A percentile compares a stretch with the other conserved stretches of the same genome.
phyloP scores from a whole-genome alignment of 2,113 vertebrate genomes.

The Aegypius monachus region DNA sequence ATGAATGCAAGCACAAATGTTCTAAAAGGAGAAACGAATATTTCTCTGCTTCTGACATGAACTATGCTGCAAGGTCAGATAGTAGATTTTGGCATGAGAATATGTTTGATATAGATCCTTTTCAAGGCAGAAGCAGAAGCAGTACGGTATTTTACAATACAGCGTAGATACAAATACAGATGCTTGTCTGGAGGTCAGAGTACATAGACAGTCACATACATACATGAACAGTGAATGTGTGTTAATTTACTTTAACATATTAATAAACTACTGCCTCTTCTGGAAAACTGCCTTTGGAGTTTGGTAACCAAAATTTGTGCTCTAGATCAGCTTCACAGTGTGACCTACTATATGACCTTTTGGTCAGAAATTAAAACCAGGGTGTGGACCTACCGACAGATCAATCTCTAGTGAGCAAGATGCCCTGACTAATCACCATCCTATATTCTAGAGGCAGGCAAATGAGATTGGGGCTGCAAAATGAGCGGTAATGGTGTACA shows the following conservation, averaged over 20 bases:
- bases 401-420: neutral
- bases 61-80: slow-evolving; percentile 31
- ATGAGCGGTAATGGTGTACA: neutral
- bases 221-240: neutral
- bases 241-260: neutral
- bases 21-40: slow-evolving; percentile 35
- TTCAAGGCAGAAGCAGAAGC: neutral
- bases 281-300: neutral
- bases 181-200: neutral
- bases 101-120: neutral
- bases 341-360: neutral
- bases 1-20: slow-evolving; percentile 9
- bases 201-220: neutral
- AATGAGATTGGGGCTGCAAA: neutral
- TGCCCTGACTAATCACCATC: neutral
- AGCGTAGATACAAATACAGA: neutral
- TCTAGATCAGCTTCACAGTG: neutral
- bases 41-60: slow-evolving; percentile 22
- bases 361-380: neutral
- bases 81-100: slow-evolving; percentile 31
- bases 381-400: neutral
- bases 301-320: neutral
- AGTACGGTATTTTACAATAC: neutral
- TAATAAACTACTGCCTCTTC: neutral
- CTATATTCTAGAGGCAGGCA: neutral